These are phyloP conservation scores for Drosophila quinaria DNA, from an alignment of 2,888 invertebrate genomes.

Conservation along the genomic window DNA sequence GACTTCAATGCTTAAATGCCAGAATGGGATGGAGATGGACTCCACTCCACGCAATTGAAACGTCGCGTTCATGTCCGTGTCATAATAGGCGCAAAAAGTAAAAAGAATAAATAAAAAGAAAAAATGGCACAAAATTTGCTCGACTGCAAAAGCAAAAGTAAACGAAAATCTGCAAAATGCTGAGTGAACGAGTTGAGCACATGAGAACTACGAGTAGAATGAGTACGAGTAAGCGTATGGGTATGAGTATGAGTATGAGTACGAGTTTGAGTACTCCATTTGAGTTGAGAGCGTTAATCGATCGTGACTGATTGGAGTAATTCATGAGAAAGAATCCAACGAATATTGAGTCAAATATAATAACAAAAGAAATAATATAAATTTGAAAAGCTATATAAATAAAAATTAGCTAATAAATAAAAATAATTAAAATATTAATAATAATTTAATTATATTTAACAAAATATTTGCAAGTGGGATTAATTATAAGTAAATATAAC, in stretches of 20 bases:
- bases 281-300: slow-evolving; percentile 9
- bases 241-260: slow-evolving; percentile 6
- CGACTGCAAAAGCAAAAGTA: slow-evolving; percentile 46
- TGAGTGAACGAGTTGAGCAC: slow-evolving; percentile 28
- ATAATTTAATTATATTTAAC: too few relatives aligned
- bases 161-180: slow-evolving; percentile 53
- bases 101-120: slow-evolving; percentile 4
- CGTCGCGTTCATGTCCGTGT: slow-evolving; percentile 64
- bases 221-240: not conserved
- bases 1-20: slow-evolving; percentile 14
- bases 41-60: slow-evolving; percentile 73
- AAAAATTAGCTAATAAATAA: too few relatives aligned
- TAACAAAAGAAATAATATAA: too few relatives aligned
- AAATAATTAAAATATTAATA: too few relatives aligned
- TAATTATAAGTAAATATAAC: too few relatives aligned
- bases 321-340: not conserved
- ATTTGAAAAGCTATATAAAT: too few relatives aligned
- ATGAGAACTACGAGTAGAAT: slow-evolving; percentile 4
- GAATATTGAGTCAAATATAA: too few relatives aligned
- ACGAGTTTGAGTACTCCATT: slow-evolving; percentile 1
- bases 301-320: not conserved
- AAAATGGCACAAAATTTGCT: slow-evolving; percentile 42
- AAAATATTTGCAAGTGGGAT: too few relatives aligned
- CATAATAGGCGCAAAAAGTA: slow-evolving; percentile 74
- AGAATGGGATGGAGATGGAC: slow-evolving; percentile 37